Conservation (phyloP, 2,797 vertebrate species). For the Triplophysa bombifrons region DNA sequence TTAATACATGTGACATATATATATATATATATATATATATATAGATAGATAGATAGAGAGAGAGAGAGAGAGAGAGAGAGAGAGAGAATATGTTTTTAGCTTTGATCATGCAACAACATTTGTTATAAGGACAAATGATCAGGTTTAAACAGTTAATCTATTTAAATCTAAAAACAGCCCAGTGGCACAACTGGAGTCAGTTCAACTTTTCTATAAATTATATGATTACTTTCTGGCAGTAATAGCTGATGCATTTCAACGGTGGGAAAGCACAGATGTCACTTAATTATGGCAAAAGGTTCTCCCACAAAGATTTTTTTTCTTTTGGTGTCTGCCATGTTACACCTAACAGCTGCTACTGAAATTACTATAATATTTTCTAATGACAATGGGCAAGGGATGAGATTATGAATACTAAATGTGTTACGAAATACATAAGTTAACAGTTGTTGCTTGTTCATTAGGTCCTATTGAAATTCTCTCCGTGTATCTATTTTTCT, state of each 20-base stretch:
- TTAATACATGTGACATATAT: no score
- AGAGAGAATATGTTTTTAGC: no score
- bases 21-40: no score
- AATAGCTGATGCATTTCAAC: background rate
- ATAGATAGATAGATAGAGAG: no score
- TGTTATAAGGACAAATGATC: no score
- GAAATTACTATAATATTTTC: background rate
- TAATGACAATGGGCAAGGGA: background rate
- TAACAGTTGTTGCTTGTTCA: background rate
- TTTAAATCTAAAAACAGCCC: background rate
- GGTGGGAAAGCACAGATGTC: background rate
- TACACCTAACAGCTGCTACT: background rate
- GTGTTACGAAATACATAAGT: background rate
- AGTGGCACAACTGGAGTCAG: conserved; percentile 15
- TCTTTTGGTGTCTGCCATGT: background rate
- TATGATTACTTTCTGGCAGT: background rate
- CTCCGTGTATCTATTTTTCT: no score
- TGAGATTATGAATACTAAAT: background rate
- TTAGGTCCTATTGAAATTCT: background rate
- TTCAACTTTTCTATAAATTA: conserved; percentile 5
- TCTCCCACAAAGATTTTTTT: background rate
- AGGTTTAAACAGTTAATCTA: no score
- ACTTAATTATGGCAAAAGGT: background rate
- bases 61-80: no score
- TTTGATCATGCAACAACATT: no score